These are phyloP conservation scores for Leuctra nigra DNA, from an alignment of 2,888 invertebrate species.

Conservation along the genomic window DNA sequence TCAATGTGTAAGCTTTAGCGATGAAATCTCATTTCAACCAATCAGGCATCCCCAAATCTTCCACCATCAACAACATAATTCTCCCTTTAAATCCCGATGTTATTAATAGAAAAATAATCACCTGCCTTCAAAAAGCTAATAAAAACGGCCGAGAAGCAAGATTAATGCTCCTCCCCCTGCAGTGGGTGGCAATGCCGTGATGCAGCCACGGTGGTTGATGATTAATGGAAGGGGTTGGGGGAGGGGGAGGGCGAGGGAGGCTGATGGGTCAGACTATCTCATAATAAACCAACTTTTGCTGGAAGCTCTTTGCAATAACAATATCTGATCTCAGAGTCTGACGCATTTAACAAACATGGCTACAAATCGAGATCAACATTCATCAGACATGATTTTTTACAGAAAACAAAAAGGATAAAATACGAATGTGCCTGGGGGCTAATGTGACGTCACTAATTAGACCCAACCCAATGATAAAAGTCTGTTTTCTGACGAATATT, in stretches of 20 bases:
- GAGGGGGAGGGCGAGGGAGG: background rate
- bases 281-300: constrained; percentile 9
- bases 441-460: no score
- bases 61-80: constrained; percentile 10
- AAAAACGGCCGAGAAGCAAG: constrained; percentile 26
- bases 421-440: no score
- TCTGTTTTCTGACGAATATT: no score
- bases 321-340: constrained; percentile 10
- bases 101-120: constrained; percentile 29
- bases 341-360: background rate
- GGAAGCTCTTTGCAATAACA: constrained; percentile 3
- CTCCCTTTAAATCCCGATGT: constrained; percentile 21
- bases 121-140: constrained; percentile 27
- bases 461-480: no score
- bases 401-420: no score
- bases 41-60: background rate
- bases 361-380: background rate
- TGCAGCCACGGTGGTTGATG: constrained; percentile 6
- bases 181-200: background rate
- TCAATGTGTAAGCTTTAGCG: background rate
- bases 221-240: constrained; percentile 10
- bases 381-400: no score
- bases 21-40: background rate
- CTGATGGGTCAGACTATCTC: constrained; percentile 14
- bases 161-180: constrained; percentile 23